Base-by-base conservation (phyloP, 2,113 vertebrate species). In the Thunnus thynnus region DNA sequence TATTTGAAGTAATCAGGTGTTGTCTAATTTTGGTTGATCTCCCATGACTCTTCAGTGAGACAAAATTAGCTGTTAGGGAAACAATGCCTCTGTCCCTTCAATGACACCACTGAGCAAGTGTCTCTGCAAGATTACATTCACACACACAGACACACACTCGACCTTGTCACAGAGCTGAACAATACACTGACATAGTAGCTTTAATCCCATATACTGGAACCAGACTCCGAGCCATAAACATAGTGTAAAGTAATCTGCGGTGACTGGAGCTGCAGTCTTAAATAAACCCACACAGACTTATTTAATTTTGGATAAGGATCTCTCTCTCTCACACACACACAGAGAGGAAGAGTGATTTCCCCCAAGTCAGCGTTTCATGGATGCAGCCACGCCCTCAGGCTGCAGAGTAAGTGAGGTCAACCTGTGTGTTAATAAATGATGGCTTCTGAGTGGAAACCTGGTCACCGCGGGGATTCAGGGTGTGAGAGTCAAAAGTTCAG, bases 351-450 rank as follows among this genome's bases (percentile, higher is more conserved):
- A 86, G 27, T 47, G 2, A 55, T 69, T 65, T 41, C 62, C 88
- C 66, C 32, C 1, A 61, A 79, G 65, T 82, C 80, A 87, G 81
- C 77, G 46, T 58, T 84, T 83, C 78, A 54, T 25, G 72, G 47
- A 76, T 55, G 78, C 51, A 84, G 75, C 83, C 79, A 78, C 80
- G 48, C 69, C 90, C 76, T 72, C 18, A 11, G 2, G 41, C 83
- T 80, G 79, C 72, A 76, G 73, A 88, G 86, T 80, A 90, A 94
- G 92, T 85, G 90, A 92, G 93, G 92, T 93, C 92, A 94, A 94
- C 81, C 87, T 90, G 80, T 58, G 71, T 63, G 77, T 94, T 84
- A 95, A 95, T 93, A 94, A 94, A 93, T 93, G 82, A 94, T 94
- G 85, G 66, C 2, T 76, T 85, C 83, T 72, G 88, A 89, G 90